phyloP scores from a whole-genome alignment of 2,113 vertebrate genomes.

The Coracopsis vasa region DNA sequence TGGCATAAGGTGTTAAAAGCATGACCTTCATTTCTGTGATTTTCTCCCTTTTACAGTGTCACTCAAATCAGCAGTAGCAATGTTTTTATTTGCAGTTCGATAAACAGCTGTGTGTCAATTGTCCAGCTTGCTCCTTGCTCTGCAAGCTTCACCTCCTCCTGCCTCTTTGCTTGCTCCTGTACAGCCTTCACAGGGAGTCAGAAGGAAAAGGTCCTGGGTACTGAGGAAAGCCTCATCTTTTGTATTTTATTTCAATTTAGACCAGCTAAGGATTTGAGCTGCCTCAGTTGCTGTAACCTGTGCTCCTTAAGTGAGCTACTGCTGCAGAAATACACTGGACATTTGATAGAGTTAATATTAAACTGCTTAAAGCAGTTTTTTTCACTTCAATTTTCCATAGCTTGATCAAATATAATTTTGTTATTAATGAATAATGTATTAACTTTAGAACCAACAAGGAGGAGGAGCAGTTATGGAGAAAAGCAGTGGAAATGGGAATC shows the following conservation, averaged over 20 bases:
- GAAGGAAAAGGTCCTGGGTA: neutral
- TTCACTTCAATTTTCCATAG: neutral
- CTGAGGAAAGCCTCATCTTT: neutral
- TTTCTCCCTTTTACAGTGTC: neutral
- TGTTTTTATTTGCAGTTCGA: neutral
- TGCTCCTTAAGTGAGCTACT: neutral
- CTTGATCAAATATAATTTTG: neutral
- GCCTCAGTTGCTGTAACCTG: neutral
- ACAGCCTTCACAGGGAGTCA: neutral
- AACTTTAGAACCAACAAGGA: neutral
- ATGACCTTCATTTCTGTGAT: neutral
- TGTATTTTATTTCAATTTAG: neutral
- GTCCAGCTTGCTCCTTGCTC: neutral
- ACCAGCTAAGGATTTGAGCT: neutral
- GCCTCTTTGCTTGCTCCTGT: neutral
- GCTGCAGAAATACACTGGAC: neutral
- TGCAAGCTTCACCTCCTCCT: neutral
- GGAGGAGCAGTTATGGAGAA: neutral
- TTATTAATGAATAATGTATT: neutral
- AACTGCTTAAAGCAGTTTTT: neutral
- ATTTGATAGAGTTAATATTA: neutral
- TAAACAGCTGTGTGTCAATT: neutral
- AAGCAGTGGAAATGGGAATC: constrained; percentile 32
- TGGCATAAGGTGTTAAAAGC: neutral
- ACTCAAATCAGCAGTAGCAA: neutral